phyloP scores from a whole-genome alignment of 1,140 invertebrate genomes.

The Eulimnadia texana region DNA sequence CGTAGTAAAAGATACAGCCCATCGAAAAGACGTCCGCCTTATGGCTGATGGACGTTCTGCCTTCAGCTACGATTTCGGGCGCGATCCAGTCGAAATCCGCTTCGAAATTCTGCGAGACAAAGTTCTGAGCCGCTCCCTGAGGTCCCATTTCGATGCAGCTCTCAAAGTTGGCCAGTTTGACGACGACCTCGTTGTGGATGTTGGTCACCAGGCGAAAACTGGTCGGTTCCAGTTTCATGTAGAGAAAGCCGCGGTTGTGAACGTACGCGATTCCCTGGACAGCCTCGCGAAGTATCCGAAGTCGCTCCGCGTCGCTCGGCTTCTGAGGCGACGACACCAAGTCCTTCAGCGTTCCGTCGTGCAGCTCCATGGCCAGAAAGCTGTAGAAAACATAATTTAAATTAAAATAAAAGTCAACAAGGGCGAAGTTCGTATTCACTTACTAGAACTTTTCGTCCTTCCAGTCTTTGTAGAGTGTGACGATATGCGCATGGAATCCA shows the following conservation, averaged over 20 bases:
- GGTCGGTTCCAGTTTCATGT: conserved; percentile 95
- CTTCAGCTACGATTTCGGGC: conserved; percentile 73
- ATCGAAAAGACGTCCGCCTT: conserved; percentile 94
- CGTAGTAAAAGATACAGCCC: conserved; percentile 95
- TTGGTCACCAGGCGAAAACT: conserved; percentile 78
- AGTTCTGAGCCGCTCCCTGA: conserved; percentile 30
- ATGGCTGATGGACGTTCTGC: conserved; percentile 44
- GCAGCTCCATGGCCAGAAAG: conserved; percentile 93
- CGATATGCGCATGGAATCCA: not conserved
- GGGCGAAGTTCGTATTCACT: no score
- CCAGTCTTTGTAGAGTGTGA: not conserved
- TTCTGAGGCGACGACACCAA: conserved; percentile 65
- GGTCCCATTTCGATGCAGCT: conserved; percentile 86
- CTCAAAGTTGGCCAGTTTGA: conserved; percentile 98
- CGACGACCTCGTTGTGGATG: conserved; percentile 49
- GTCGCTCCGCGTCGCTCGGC: conserved; percentile 37
- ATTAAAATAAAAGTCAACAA: not conserved
- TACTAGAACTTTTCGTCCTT: not conserved
- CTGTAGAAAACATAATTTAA: conserved; percentile 38
- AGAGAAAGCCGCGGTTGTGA: conserved; percentile 93
- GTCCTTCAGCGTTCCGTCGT: conserved; percentile 83
- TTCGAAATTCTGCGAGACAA: not conserved
- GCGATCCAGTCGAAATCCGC: conserved; percentile 88
- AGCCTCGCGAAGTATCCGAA: conserved; percentile 64
- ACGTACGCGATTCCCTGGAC: conserved; percentile 81